These are phyloP conservation scores for Tortricodes alternella DNA, from an alignment of 2,888 invertebrate species.

Conservation along the genomic window DNA sequence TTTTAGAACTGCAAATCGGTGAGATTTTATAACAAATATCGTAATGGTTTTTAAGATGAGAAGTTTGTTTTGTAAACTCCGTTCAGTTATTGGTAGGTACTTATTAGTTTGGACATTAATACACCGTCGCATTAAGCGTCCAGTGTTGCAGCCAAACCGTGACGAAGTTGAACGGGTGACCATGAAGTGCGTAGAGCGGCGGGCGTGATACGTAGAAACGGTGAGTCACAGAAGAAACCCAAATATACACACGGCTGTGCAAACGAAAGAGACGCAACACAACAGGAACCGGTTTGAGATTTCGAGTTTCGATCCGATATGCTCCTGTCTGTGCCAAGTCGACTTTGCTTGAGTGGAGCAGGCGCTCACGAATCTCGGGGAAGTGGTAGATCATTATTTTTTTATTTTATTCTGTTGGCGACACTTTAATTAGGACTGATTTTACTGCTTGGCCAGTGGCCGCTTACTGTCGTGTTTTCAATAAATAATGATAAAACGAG, in stretches of 20 bases:
- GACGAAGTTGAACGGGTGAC: slow-evolving; percentile 79
- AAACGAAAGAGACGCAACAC: slow-evolving; percentile 63
- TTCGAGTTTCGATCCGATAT: slow-evolving; percentile 82
- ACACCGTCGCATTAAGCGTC: slow-evolving; percentile 73
- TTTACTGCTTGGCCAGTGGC: slow-evolving; percentile 39
- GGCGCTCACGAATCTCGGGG: slow-evolving; percentile 57
- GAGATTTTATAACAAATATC: neutral
- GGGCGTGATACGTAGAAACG: slow-evolving; percentile 76
- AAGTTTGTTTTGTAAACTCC: slow-evolving; percentile 45
- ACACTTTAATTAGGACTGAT: slow-evolving; percentile 44
- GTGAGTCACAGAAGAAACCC: slow-evolving; percentile 76
- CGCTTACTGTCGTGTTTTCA: slow-evolving; percentile 35
- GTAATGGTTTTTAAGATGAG: neutral
- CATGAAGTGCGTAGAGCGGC: slow-evolving; percentile 80
- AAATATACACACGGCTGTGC: slow-evolving; percentile 52
- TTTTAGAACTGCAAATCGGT: neutral
- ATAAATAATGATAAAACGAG: slow-evolving; percentile 35
- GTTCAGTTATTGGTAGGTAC: too few species aligned
- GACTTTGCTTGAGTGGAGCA: slow-evolving; percentile 67
- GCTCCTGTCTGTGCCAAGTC: slow-evolving; percentile 77
- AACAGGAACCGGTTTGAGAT: slow-evolving; percentile 77
- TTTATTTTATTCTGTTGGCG: slow-evolving; percentile 47
- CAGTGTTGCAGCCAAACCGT: slow-evolving; percentile 76
- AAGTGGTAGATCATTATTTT: slow-evolving; percentile 56
- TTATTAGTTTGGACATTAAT: slow-evolving; percentile 72